Evolutionary conservation across 2,888 invertebrate genomes (phyloP).

Genomic region (Agrochola lychnidis): DNA sequence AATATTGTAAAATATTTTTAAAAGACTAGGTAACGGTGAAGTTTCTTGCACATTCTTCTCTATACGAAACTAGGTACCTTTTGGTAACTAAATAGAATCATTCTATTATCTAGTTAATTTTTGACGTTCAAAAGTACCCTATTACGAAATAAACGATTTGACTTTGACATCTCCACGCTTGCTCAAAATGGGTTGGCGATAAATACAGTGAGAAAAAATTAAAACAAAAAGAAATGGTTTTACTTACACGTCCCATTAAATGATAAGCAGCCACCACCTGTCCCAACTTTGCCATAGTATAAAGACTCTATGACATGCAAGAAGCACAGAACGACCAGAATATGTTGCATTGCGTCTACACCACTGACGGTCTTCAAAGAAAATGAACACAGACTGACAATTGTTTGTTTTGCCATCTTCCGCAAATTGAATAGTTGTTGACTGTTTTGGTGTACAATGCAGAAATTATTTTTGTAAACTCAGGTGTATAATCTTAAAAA

Average conservation of each 20-base stretch:
- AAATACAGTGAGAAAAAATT: too few relatives aligned
- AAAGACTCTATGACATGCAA: conserved; percentile 67
- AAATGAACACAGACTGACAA: conserved; percentile 38
- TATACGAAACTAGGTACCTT: too few relatives aligned
- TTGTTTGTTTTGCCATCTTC: conserved; percentile 45
- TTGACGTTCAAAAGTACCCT: too few relatives aligned
- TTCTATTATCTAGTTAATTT: too few relatives aligned
- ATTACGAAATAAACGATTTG: too few relatives aligned
- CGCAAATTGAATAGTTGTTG: conserved; percentile 48
- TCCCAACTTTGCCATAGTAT: conserved; percentile 79
- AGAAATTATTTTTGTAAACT: conserved; percentile 33
- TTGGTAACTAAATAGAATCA: too few relatives aligned
- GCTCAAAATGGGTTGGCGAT: background rate
- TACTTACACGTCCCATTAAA: conserved; percentile 85
- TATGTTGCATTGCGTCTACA: conserved; percentile 59
- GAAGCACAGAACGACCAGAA: conserved; percentile 67
- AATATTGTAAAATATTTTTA: too few relatives aligned
- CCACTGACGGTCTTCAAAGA: conserved; percentile 12
- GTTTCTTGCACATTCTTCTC: too few relatives aligned
- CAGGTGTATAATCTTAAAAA: conserved; percentile 2
- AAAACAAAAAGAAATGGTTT: background rate
- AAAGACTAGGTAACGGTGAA: too few relatives aligned
- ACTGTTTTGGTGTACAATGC: conserved; percentile 5
- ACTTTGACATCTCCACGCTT: background rate
- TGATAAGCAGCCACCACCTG: conserved; percentile 74